Base-by-base conservation (phyloP, 2,113 vertebrate genomes). In the Dissostichus mawsoni region DNA sequence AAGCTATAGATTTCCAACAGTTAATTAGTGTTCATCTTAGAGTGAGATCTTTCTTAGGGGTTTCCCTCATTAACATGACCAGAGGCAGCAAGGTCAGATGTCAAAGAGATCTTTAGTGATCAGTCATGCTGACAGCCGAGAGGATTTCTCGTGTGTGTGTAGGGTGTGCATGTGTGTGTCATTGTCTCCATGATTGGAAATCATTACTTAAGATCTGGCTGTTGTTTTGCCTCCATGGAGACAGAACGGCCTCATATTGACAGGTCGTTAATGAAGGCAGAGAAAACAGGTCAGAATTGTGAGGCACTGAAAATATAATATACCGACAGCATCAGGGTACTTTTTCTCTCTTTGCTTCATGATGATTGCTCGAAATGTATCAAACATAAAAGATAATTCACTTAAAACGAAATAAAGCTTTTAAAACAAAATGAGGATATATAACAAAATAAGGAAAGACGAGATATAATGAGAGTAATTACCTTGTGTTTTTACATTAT, bases 181-280 rank as follows among this genome's bases (percentile, higher is more conserved):
- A 73, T 84, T 75, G 29, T 81, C 63, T 76, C 48, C 11, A 50
- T 75, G 63, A 79, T 69, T 69, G 67, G 58, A 84, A 87, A 83
- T 89, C 76, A 56, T 89, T n/a, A 50, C 45, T 81, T 62, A 67
- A 77, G 80, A 83, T 76, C 44, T 58, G 29, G 0, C 62, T 48
- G 17, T 57, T 80, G 57, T 80, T 76, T 89, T 11, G 74, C 86
- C 82, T 61, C 85, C 83, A 85, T 81, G 74, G 76, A 11, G 41
- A 85, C 70, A 16, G 14, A 59, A 66, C 11, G 11, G 50, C 59
- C 52, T 68, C 47, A 12, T 69, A 79, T 71, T 58, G 77, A 69
- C 50, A 56, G 56, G 33, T 52, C 5, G 51, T 48, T 61, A 52
- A 85, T 69, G 69, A 63, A 70, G 36, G 50, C 41, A 67, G 63